phyloP scores from a whole-genome alignment of 2,797 vertebrate species.

The Apodemus agrarius region DNA sequence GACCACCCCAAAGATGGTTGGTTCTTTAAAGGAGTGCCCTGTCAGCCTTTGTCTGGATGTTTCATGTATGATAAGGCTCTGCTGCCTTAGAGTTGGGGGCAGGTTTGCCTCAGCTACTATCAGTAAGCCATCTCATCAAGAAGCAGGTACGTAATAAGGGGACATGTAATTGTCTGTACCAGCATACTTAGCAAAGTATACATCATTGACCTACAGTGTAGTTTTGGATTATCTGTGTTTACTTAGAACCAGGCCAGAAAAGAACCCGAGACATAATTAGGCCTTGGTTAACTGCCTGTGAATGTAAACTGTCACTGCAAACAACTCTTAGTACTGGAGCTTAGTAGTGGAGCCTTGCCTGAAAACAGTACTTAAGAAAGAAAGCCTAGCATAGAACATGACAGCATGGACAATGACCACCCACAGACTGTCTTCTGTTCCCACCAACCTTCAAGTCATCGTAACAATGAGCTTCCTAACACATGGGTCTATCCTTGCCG shows the following conservation, averaged over 20 bases:
- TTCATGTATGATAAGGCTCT: background rate
- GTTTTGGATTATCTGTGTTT: conserved; percentile 2
- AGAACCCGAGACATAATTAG: background rate
- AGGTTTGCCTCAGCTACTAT: background rate
- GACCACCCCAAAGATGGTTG: background rate
- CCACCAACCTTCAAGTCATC: background rate
- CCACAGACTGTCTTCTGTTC: background rate
- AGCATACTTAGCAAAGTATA: background rate
- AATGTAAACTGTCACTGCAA: background rate
- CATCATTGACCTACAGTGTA: background rate
- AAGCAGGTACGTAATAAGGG: background rate
- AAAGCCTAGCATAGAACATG: background rate
- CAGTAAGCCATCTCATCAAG: background rate
- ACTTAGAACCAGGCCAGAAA: conserved; percentile 43
- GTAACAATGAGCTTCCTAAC: background rate
- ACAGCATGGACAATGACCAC: background rate
- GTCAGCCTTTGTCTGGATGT: background rate
- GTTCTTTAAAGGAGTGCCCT: background rate
- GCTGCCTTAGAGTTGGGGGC: background rate
- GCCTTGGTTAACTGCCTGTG: background rate
- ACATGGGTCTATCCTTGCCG: background rate
- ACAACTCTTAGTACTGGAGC: background rate
- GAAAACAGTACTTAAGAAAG: background rate
- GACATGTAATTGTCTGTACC: background rate
- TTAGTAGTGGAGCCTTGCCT: background rate